Percentiles rank a stretch among this genome's conserved stretches.
These are phyloP conservation scores for Luperina testacea DNA, from an alignment of 2,888 invertebrate species.

Conservation along the genomic window DNA sequence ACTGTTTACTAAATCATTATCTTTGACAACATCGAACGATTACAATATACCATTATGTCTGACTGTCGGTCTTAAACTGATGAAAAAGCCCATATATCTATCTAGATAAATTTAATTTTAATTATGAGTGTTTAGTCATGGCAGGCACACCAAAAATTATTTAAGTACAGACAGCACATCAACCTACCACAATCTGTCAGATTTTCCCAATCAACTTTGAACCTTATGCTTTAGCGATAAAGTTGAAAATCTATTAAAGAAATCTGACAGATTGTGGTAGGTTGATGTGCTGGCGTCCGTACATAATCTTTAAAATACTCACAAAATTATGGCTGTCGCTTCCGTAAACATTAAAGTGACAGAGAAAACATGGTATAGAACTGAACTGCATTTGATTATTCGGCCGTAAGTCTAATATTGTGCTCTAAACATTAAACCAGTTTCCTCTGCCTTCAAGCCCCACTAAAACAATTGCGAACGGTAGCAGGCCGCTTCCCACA, in stretches of 20 bases:
- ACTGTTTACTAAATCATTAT: background rate
- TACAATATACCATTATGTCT: background rate
- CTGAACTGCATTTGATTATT: background rate
- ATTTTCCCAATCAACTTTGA: no score
- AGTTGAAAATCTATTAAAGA: no score
- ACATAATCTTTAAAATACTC: background rate
- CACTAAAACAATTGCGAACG: slow-evolving; percentile 30
- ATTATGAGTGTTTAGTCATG: background rate
- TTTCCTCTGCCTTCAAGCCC: background rate
- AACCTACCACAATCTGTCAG: no score
- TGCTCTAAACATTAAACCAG: background rate
- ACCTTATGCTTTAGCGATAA: no score
- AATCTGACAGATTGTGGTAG: no score
- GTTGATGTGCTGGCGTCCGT: no score
- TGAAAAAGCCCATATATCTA: background rate
- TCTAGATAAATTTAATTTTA: background rate
- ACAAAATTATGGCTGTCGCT: background rate
- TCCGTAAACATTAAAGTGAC: background rate
- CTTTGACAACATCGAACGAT: background rate
- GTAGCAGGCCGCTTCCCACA: slow-evolving; percentile 33
- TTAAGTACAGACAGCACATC: no score
- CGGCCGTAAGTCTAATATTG: background rate
- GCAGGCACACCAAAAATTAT: background rate
- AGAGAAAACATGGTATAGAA: background rate
- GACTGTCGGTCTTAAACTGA: background rate